These are phyloP conservation scores for Cotesia vestalis DNA, from an alignment of 1,140 invertebrate species.

Conservation along the genomic window DNA sequence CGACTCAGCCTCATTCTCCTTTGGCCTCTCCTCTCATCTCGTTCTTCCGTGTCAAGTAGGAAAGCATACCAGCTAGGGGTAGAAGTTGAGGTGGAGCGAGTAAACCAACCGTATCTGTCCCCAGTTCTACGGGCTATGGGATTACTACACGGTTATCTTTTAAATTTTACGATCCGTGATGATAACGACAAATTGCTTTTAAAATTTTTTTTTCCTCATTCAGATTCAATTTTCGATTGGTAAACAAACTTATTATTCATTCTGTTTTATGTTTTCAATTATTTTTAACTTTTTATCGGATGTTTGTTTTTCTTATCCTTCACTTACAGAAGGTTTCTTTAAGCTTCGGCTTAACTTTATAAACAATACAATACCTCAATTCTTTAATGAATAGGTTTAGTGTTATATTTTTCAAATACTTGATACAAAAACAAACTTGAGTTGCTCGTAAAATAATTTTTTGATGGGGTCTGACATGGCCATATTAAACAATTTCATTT, in stretches of 20 bases:
- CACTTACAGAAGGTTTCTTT: too few species aligned
- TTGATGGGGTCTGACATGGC: too few species aligned
- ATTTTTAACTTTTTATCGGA: too few species aligned
- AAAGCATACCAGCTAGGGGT: neutral
- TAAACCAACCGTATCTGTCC: constrained; percentile 42
- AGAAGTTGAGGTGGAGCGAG: constrained; percentile 1
- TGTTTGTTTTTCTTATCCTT: too few species aligned
- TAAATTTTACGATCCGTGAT: constrained; percentile 34
- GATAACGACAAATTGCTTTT: constrained; percentile 37
- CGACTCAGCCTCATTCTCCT: constrained; percentile 40
- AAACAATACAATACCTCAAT: too few species aligned
- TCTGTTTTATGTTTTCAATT: too few species aligned
- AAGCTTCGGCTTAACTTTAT: too few species aligned
- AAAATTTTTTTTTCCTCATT: constrained; percentile 18
- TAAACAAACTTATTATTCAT: neutral
- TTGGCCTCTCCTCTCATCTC: constrained; percentile 22
- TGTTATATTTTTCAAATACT: too few species aligned
- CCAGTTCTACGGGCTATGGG: constrained; percentile 25
- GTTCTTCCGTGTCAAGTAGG: constrained; percentile 8
- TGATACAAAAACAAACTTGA: too few species aligned
- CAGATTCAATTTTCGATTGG: constrained; percentile 32
- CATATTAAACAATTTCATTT: too few species aligned
- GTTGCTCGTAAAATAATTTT: too few species aligned
- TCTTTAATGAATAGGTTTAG: too few species aligned
- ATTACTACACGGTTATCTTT: constrained; percentile 26